phyloP scores from a whole-genome alignment of 2,888 invertebrate genomes.

The Sinotaia quadrata region DNA sequence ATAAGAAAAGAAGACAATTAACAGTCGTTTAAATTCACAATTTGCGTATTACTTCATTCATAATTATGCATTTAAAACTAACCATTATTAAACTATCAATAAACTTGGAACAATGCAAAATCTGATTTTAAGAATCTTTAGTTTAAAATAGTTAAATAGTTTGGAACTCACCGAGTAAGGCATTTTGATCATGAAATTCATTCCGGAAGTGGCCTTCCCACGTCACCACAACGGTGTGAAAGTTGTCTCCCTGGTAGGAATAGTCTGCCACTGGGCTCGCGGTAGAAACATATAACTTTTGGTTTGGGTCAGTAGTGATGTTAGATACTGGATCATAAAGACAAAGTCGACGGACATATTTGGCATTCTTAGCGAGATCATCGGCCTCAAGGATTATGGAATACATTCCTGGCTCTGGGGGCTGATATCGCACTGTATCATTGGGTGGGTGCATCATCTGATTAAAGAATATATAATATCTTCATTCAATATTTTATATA shows the following conservation, averaged over 20 bases:
- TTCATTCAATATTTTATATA: too few relatives aligned
- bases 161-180: background rate
- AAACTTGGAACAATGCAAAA: too few relatives aligned
- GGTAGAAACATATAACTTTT: background rate
- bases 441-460: too few relatives aligned
- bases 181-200: slow-evolving; percentile 13
- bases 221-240: background rate
- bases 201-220: background rate
- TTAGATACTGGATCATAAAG: background rate
- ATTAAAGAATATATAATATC: too few relatives aligned
- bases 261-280: background rate
- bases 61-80: too few relatives aligned
- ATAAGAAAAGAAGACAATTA: too few relatives aligned
- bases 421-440: background rate
- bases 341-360: background rate
- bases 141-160: too few relatives aligned
- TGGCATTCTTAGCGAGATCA: slow-evolving; percentile 4
- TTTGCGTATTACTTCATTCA: too few relatives aligned
- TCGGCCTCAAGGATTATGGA: slow-evolving; percentile 4
- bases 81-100: too few relatives aligned
- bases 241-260: background rate
- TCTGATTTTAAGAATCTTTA: too few relatives aligned
- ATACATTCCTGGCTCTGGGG: slow-evolving; percentile 3
- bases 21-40: too few relatives aligned
- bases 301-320: background rate